Evolutionary conservation across 92 coral and sea anemone genomes (phyloP).

Genomic region (Palythoa caribaeorum): DNA sequence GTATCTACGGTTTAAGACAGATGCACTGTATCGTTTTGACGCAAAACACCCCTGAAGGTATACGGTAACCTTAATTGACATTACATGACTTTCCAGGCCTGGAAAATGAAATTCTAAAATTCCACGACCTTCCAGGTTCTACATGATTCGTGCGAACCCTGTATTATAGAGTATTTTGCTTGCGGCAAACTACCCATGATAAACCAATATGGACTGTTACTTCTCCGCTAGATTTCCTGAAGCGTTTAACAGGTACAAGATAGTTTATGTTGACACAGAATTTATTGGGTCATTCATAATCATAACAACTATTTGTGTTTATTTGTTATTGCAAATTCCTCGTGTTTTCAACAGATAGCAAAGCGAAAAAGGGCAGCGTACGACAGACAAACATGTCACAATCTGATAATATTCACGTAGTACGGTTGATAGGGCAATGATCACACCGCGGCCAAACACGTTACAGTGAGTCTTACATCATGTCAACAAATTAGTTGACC

Average conservation of each 20-base stretch:
- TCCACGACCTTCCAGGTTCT: too few relatives aligned
- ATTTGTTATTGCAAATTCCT: neutral
- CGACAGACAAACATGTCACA: neutral
- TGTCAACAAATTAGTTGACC: conserved; percentile 39
- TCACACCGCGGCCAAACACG: neutral
- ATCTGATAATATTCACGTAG: neutral
- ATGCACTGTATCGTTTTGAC: too few relatives aligned
- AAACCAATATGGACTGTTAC: too few relatives aligned
- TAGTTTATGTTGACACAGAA: neutral
- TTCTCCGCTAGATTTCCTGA: neutral
- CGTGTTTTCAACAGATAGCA: neutral
- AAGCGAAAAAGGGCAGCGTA: neutral
- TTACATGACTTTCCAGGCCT: too few relatives aligned
- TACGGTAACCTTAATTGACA: too few relatives aligned
- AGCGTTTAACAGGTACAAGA: conserved; percentile 5
- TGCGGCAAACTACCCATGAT: too few relatives aligned
- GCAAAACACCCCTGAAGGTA: too few relatives aligned
- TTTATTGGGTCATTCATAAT: neutral
- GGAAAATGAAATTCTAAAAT: too few relatives aligned
- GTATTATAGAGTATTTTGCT: too few relatives aligned
- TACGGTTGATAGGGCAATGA: neutral
- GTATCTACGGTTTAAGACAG: too few relatives aligned
- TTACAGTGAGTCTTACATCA: conserved; percentile 37
- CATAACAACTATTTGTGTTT: neutral
- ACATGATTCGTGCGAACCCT: too few relatives aligned